These are phyloP conservation scores for Pimephales promelas DNA, from an alignment of 2,113 vertebrate species.

Conservation along the genomic window DNA sequence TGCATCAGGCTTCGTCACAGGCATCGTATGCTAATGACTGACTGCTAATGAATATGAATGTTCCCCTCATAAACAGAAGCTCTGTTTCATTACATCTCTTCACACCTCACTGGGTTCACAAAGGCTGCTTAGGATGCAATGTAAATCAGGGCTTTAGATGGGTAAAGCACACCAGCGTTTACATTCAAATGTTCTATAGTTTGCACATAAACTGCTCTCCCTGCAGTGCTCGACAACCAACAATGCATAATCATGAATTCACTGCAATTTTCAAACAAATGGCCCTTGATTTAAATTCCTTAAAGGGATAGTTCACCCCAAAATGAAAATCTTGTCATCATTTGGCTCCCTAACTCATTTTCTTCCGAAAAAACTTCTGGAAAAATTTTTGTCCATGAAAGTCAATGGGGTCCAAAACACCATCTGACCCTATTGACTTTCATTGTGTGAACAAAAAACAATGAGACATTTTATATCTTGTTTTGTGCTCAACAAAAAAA, in stretches of 20 bases:
- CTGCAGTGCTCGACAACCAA: slow-evolving; percentile 44
- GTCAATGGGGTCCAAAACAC: not conserved
- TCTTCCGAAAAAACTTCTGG: not conserved
- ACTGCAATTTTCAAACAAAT: slow-evolving; percentile 18
- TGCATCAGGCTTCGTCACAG: slow-evolving; percentile 71
- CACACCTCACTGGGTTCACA: slow-evolving; percentile 80
- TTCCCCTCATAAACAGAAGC: slow-evolving; percentile 75
- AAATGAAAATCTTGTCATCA: not conserved
- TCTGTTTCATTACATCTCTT: slow-evolving; percentile 87
- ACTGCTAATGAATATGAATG: slow-evolving; percentile 93
- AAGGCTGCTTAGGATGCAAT: slow-evolving; percentile 87
- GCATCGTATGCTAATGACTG: slow-evolving; percentile 77
- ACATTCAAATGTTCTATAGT: slow-evolving; percentile 67
- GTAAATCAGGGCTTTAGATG: slow-evolving; percentile 89
- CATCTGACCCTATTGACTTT: not conserved
- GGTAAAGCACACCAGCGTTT: slow-evolving; percentile 74
- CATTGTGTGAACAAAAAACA: not conserved
- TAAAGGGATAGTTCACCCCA: not conserved
- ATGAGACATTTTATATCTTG: not conserved
- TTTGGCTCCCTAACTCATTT: not conserved
- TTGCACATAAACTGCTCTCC: slow-evolving; percentile 58
- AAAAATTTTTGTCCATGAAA: not conserved
- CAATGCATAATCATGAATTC: slow-evolving; percentile 51
- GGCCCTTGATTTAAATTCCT: not conserved
- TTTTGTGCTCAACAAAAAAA: not conserved